These are phyloP conservation scores for Lacerta agilis DNA, from an alignment of 2,797 vertebrate genomes.

Conservation along the genomic window DNA sequence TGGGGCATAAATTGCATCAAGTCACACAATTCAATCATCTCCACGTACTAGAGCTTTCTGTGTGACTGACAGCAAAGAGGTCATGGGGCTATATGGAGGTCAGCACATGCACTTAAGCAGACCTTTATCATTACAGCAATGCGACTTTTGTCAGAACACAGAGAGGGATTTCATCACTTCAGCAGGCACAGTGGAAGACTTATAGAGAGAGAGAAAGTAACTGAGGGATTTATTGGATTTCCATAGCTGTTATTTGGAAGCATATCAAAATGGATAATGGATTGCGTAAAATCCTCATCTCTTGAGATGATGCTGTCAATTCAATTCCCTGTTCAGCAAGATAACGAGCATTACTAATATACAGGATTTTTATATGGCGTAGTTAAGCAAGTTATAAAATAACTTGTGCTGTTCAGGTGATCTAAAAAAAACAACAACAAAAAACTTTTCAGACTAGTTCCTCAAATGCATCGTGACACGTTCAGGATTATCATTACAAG, in stretches of 20 bases:
- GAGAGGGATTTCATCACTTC: background rate
- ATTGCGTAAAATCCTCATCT: background rate
- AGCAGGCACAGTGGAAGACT: conserved; percentile 6
- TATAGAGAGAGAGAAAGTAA: background rate
- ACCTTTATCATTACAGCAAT: conserved; percentile 4
- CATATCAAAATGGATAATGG: conserved; percentile 12
- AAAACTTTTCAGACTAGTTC: background rate
- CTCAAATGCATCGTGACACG: background rate
- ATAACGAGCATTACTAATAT: background rate
- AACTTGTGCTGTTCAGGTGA: background rate
- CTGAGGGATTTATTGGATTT: background rate
- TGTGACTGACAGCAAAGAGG: background rate
- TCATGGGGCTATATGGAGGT: background rate
- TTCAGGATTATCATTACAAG: background rate
- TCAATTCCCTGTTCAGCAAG: conserved; percentile 9
- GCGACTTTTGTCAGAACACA: background rate
- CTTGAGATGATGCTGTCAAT: background rate
- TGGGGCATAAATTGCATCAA: background rate
- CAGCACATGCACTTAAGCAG: background rate
- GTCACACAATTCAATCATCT: background rate
- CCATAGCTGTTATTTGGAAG: background rate
- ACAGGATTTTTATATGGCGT: background rate
- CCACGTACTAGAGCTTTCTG: background rate
- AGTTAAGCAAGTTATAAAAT: background rate
- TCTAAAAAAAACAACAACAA: fast-evolving